Evolutionary conservation across 1,140 invertebrate genomes (phyloP).

Genomic region (Wasmannia auropunctata): DNA sequence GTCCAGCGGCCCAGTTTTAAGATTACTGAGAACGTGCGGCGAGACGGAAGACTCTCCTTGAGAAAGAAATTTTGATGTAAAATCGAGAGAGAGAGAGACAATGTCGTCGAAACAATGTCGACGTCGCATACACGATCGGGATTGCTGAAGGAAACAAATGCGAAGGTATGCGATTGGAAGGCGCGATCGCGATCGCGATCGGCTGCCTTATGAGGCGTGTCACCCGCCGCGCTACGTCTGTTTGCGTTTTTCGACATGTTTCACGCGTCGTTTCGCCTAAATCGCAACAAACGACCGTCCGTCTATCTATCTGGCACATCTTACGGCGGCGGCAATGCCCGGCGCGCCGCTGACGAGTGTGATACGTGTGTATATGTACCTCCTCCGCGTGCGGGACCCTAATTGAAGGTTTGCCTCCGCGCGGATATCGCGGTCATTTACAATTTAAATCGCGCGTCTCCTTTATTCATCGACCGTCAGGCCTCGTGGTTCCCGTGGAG

Average conservation of each 20-base stretch:
- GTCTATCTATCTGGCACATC: constrained; percentile 51
- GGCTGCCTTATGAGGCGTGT: too few relatives aligned
- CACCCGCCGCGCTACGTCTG: too few relatives aligned
- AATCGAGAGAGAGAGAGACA: neutral
- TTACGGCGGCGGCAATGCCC: constrained; percentile 12
- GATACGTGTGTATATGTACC: neutral
- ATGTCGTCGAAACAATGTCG: too few relatives aligned
- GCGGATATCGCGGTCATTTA: constrained; percentile 74
- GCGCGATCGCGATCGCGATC: too few relatives aligned
- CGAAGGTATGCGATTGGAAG: too few relatives aligned
- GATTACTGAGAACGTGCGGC: neutral
- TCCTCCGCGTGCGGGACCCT: constrained; percentile 63
- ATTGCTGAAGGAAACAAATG: too few relatives aligned
- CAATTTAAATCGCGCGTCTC: constrained; percentile 74
- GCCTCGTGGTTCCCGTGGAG: constrained; percentile 71
- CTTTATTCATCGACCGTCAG: constrained; percentile 72
- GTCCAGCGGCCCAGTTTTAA: neutral
- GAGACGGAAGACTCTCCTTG: neutral
- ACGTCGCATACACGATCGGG: too few relatives aligned
- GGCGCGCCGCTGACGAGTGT: too few relatives aligned
- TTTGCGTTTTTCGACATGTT: constrained; percentile 2
- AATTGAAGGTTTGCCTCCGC: constrained; percentile 77
- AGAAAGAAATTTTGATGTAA: neutral
- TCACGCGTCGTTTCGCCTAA: constrained; percentile 29
- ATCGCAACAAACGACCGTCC: constrained; percentile 48